Base-by-base conservation (phyloP, 2,113 vertebrate genomes). In the Laticauda laticaudata region DNA sequence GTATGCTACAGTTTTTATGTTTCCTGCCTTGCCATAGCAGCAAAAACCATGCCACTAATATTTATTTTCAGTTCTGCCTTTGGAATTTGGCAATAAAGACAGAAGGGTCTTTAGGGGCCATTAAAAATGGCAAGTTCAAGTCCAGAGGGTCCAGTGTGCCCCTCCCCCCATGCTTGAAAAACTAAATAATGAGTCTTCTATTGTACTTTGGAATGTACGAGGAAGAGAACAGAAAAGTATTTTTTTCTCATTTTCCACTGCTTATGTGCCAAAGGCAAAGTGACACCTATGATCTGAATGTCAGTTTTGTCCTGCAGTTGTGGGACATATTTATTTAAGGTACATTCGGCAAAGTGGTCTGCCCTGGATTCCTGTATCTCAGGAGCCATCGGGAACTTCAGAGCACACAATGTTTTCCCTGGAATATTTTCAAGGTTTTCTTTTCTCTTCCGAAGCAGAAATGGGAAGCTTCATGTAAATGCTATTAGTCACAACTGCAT, bases 401-500 rank as follows among this genome's bases (percentile, higher is more conserved):
- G 12, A 90, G 90, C 94, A 95, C 91, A 94, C 88, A 94, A 91
- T 92, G 95, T 96, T 97, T 96, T 95, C 96, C 87, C 91, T 97
- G 97, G 97, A 97, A 88, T 81, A 86, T 48, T 94, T 96, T 95
- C 97, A 96, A 97, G 95, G 95, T 94, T 95, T 95, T 94, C 59
- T 86, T 96, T 95, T 94, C 95, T 95, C 94, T 93, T 95, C 95
- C 94, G 94, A 96, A 94, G 87, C 94, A 93, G 64, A 94, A 94
- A 92, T 95, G n/a, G 92, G 96, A 97, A 95, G 90, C 90, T 90
- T 94, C 94, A 93, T 94, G 95, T 93, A 94, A 94, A 95, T 51
- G 59, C 92, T 95, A 97, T 96, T 95, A 98, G 97, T 96, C 97
- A 97, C 92, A 94, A 92, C 91, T 93, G 93, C 95, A 96, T 95